phyloP scores from a whole-genome alignment of 2,888 invertebrate species.

The Alsophila aescularia region DNA sequence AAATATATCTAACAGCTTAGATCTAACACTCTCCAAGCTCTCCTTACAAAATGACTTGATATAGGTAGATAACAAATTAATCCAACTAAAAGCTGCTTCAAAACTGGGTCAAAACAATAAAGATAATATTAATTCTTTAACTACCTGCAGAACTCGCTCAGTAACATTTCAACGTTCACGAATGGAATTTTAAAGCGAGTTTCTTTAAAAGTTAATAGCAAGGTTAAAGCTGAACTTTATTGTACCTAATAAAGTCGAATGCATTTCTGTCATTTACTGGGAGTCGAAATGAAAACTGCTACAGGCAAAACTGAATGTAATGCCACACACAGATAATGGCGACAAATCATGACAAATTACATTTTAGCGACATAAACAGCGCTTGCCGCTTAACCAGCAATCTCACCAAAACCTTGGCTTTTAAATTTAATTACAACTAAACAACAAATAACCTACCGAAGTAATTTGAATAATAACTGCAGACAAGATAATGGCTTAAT shows the following conservation, averaged over 20 bases:
- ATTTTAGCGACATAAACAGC: too few species aligned
- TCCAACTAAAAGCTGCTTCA: constrained; percentile 47
- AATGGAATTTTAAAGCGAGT: constrained; percentile 39
- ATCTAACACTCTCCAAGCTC: too few species aligned
- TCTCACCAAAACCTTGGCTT: too few species aligned
- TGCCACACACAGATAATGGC: too few species aligned
- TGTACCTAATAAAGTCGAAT: constrained; percentile 17
- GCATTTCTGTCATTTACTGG: constrained; percentile 22
- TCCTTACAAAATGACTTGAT: constrained; percentile 49
- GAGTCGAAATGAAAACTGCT: constrained; percentile 13
- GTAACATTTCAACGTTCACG: constrained; percentile 41
- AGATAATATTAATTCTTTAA: constrained; percentile 54
- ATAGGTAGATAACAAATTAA: constrained; percentile 64
- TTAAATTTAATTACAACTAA: too few species aligned
- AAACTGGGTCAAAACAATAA: constrained; percentile 63
- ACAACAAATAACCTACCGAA: too few species aligned
- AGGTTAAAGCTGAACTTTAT: constrained; percentile 27
- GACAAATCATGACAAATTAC: too few species aligned
- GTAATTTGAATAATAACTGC: not conserved
- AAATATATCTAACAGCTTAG: too few species aligned
- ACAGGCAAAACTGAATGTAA: too few species aligned
- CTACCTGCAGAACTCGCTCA: constrained; percentile 42
- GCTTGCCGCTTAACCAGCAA: too few species aligned
- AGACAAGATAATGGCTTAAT: not conserved
- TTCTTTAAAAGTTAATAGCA: constrained; percentile 29